Conservation (phyloP, 1,140 invertebrate genomes). For the Polypedilum vanderplanki region DNA sequence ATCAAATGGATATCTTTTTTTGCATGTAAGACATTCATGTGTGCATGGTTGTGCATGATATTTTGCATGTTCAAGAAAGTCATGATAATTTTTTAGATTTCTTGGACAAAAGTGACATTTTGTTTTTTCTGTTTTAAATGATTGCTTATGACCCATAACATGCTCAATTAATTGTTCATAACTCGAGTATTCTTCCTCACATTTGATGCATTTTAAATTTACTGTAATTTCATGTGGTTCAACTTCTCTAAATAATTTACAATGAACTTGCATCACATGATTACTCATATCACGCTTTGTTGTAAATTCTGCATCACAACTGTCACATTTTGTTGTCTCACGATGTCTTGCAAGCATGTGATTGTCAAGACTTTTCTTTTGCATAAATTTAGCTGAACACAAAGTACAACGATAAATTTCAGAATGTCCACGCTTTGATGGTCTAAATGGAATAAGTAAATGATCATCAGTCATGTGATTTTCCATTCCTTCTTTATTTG, state of each 20-base stretch:
- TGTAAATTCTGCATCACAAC: neutral
- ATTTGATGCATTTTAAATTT: neutral
- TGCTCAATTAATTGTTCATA: neutral
- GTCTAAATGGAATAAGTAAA: neutral
- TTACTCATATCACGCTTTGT: neutral
- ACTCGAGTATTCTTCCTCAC: neutral
- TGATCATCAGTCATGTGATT: slow-evolving; percentile 22
- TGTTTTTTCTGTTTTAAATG: neutral
- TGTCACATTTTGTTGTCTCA: neutral
- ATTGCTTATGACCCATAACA: neutral
- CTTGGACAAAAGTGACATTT: neutral
- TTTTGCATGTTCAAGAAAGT: neutral
- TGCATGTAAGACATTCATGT: neutral
- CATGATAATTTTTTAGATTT: neutral
- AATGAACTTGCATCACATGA: neutral
- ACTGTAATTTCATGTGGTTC: neutral
- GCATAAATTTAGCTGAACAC: neutral
- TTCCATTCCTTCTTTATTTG: neutral
- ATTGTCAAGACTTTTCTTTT: neutral
- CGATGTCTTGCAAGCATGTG: neutral
- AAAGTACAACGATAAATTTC: neutral
- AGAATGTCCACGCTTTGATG: neutral
- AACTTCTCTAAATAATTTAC: neutral
- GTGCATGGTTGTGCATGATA: neutral
- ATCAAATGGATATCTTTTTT: neutral